Percentiles rank a stretch among this genome's conserved stretches.
Conservation (phyloP, 2,888 invertebrate genomes). For the Zaprionus lineosus region DNA sequence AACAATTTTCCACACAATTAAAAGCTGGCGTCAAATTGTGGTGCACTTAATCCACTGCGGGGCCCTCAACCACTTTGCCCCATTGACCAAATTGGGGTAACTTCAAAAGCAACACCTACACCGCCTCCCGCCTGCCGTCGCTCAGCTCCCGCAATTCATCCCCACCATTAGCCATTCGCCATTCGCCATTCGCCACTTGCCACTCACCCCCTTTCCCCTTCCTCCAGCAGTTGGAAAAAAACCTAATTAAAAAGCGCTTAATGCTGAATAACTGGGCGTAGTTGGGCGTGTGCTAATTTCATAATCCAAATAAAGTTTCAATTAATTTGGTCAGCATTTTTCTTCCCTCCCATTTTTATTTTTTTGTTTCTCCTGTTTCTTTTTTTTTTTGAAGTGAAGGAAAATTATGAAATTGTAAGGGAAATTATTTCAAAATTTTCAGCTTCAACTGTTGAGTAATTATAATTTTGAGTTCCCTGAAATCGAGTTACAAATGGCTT, state of each 20-base stretch:
- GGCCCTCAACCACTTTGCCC: neutral
- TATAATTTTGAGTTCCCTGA: conserved; percentile 41
- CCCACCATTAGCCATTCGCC: too few relatives aligned
- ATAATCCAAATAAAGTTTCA: conserved; percentile 79
- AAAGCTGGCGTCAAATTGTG: conserved; percentile 65
- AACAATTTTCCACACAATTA: conserved; percentile 67
- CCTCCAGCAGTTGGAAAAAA: conserved; percentile 26
- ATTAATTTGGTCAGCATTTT: conserved; percentile 67
- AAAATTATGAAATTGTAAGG: conserved; percentile 38
- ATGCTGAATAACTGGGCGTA: conserved; percentile 46
- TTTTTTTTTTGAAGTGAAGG: conserved; percentile 23
- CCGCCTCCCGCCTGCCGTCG: too few relatives aligned
- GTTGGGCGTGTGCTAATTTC: conserved; percentile 70
- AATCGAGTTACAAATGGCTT: neutral
- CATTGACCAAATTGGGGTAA: conserved; percentile 15
- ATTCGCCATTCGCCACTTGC: too few relatives aligned
- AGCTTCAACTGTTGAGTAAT: conserved; percentile 54
- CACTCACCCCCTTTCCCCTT: too few relatives aligned
- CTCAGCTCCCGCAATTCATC: too few relatives aligned
- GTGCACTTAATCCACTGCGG: conserved; percentile 41
- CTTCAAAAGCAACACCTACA: too few relatives aligned
- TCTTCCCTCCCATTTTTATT: conserved; percentile 43
- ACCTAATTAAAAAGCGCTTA: conserved; percentile 75
- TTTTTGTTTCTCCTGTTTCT: conserved; percentile 4
- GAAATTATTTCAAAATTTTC: conserved; percentile 40